Percentiles rank a stretch among this genome's conserved stretches.
Evolutionary conservation across 2,888 invertebrate genomes (phyloP).

Genomic region (Deroplatys truncata): DNA sequence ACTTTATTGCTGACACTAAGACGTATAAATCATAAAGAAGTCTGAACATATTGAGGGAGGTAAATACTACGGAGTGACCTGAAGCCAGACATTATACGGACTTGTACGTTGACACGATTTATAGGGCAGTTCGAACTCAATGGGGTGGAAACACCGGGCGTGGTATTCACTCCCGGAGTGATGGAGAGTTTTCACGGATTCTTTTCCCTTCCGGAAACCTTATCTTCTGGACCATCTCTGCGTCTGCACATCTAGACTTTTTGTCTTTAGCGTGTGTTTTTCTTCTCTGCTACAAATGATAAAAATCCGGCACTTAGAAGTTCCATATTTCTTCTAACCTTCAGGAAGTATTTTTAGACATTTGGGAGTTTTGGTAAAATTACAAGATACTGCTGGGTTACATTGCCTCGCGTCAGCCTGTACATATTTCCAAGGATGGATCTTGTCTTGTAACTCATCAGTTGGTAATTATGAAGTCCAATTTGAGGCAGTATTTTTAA

Average conservation of each 20-base stretch:
- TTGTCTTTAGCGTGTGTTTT: not conserved
- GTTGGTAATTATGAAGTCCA: too few relatives aligned
- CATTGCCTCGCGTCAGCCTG: too few relatives aligned
- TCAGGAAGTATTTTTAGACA: too few relatives aligned
- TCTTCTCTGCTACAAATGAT: not conserved
- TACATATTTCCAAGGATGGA: too few relatives aligned
- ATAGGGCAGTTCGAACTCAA: slow-evolving; percentile 6
- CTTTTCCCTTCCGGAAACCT: not conserved
- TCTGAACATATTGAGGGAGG: not conserved
- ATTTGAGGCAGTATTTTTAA: too few relatives aligned
- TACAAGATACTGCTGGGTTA: too few relatives aligned
- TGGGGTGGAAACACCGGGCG: not conserved
- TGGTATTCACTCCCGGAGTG: not conserved
- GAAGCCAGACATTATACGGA: not conserved
- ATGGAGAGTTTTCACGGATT: not conserved
- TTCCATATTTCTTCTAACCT: too few relatives aligned
- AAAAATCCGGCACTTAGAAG: not conserved
- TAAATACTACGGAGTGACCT: not conserved
- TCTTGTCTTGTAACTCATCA: too few relatives aligned
- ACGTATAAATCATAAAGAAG: not conserved
- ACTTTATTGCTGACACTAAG: not conserved
- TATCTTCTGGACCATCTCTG: not conserved
- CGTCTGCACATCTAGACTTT: not conserved
- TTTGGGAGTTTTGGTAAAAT: too few relatives aligned
- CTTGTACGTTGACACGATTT: slow-evolving; percentile 1